A percentile compares a stretch with the other conserved stretches of the same genome.
Conservation (phyloP, 2,888 invertebrate genomes). For the Cancer borealis region DNA sequence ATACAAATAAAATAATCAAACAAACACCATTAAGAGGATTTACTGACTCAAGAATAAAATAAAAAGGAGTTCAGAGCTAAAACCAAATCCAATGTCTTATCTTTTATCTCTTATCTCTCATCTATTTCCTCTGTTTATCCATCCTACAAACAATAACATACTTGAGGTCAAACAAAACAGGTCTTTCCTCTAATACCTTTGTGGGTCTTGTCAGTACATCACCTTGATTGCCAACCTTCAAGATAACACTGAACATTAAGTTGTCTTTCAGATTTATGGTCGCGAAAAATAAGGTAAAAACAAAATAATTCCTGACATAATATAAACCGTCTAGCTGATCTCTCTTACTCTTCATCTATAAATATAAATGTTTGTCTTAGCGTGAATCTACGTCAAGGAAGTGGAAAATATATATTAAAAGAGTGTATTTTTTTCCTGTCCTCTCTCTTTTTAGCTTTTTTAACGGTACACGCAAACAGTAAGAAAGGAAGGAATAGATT, state of each 20-base stretch:
- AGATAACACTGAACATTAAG: neutral
- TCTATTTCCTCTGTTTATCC: neutral
- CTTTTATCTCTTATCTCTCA: neutral
- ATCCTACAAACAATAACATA: too few species aligned
- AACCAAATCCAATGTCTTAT: neutral
- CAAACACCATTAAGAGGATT: neutral
- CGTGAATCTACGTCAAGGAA: neutral
- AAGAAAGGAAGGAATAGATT: neutral
- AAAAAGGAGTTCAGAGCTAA: neutral
- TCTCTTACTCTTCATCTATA: neutral
- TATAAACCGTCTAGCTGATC: neutral
- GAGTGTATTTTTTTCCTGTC: neutral
- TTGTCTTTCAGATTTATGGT: neutral
- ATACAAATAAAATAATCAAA: neutral
- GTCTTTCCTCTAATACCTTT: neutral
- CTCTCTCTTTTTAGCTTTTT: too few species aligned
- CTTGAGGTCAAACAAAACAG: too few species aligned
- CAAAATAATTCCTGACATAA: neutral
- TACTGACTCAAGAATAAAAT: neutral
- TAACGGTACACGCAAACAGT: neutral
- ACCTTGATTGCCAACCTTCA: neutral
- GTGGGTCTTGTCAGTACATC: neutral
- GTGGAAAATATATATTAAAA: neutral
- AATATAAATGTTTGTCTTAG: neutral
- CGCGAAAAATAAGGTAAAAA: neutral